Evolutionary conservation across 2,888 invertebrate genomes (phyloP), one percentile per base, ranked within the genome.

Genomic region (Augiades crinisus): DNA sequence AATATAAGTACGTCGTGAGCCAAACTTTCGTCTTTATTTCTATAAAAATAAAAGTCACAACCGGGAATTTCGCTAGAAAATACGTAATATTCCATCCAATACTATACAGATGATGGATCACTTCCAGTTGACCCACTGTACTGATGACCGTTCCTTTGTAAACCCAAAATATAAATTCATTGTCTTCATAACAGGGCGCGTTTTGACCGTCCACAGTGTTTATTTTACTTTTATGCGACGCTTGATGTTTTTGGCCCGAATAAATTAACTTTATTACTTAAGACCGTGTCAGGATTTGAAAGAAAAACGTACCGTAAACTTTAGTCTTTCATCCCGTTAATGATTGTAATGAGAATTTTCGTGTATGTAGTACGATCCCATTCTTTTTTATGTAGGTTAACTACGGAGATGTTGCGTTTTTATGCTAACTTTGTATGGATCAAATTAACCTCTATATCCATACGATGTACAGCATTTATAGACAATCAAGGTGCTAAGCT

Each of bases 181-280:
- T 70, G 64, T 72, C 64, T 68, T 65, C 55, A 56, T 61, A 60
- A 61, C 63, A 61, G 33, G 57, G 58, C 56, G 58, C 56, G 58
- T 62, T 62, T 60, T 49, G 31, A 34, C 19, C 17, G 40, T 40
- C 40, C 19, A n/a, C 43, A 17, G 17, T 31, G 31, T 38, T 47
- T 38, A 47, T 47, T 47, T 47, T 31, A 24, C 40, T 33, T 38
- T 38, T 31, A 47, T 27, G 19, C 38, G 47, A 47, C 40, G 27
- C 40, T 31, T 33, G 40, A 47, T 47, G 47, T 47, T 47, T 47
- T 31, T 38, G 31, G 38, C 38, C 19, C 31, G 10, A 22, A 47
- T 47, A 47, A 47, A 47, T 47, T 47, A 47, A 38, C 31, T 47
- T 47, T 47, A 47, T 47, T 47, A 47, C 47, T 47, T 47, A 40